These are phyloP conservation scores for Polyodon spathula DNA, from an alignment of 2,113 vertebrate genomes.

Conservation along the genomic window DNA sequence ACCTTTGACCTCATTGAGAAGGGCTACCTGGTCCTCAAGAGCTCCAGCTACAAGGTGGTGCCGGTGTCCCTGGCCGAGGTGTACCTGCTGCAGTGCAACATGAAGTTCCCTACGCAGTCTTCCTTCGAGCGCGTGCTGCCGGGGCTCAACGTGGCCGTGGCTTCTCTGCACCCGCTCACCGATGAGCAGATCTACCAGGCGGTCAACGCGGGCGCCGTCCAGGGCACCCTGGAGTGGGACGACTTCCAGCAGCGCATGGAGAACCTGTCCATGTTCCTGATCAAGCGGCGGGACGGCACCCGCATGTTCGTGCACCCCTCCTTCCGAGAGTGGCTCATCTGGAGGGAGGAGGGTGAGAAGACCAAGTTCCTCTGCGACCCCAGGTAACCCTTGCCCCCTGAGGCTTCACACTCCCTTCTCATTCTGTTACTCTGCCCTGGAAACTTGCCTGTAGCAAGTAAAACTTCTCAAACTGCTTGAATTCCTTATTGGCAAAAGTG, in stretches of 20 bases:
- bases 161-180: conserved; percentile 89
- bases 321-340: conserved; percentile 97
- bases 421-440: no score
- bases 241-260: conserved; percentile 96
- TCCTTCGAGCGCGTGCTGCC: conserved; percentile 95
- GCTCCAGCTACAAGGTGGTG: conserved; percentile 98
- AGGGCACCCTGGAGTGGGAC: conserved; percentile 92
- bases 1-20: conserved; percentile 98
- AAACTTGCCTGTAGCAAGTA: no score
- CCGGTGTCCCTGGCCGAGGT: conserved; percentile 94
- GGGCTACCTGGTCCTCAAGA: conserved; percentile 95
- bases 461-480: no score
- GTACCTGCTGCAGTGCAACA: conserved; percentile 96
- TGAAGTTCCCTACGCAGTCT: conserved; percentile 97
- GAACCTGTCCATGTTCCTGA: conserved; percentile 96
- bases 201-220: conserved; percentile 82
- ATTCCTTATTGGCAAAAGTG: no score
- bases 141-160: conserved; percentile 92
- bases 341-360: conserved; percentile 97
- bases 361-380: conserved; percentile 98
- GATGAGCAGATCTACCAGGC: conserved; percentile 97
- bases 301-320: conserved; percentile 97
- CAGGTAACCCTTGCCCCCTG: conserved; percentile 66
- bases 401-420: no score
- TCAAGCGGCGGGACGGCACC: conserved; percentile 91